phyloP scores from a whole-genome alignment of 2,113 vertebrate species.

The Oncorhynchus masou region DNA sequence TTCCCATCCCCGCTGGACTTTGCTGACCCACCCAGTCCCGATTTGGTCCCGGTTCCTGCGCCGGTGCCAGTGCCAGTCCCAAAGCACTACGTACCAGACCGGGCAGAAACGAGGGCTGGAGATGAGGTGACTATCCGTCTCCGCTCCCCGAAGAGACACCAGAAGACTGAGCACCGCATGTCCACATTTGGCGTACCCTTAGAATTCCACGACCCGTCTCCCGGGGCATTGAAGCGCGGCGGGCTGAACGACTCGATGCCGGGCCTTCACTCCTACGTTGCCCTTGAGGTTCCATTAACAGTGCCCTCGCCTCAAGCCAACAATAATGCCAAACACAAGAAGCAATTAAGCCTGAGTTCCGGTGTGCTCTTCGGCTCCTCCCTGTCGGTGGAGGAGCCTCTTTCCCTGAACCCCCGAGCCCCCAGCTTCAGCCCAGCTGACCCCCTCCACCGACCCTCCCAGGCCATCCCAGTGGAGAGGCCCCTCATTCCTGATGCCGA shows the following conservation, averaged over 20 bases:
- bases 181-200: slow-evolving; percentile 72
- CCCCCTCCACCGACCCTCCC: slow-evolving; percentile 28
- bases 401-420: slow-evolving; percentile 39
- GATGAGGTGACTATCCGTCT: slow-evolving; percentile 68
- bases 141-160: slow-evolving; percentile 33
- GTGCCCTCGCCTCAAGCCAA: neutral
- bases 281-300: neutral
- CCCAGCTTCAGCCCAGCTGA: slow-evolving; percentile 65
- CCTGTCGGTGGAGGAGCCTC: slow-evolving; percentile 23
- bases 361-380: slow-evolving; percentile 1
- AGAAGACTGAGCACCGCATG: slow-evolving; percentile 72
- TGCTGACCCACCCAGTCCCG: slow-evolving; percentile 27
- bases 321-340: slow-evolving; percentile 25
- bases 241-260: slow-evolving; percentile 22
- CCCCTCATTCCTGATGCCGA: slow-evolving; percentile 21
- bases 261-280: slow-evolving; percentile 9
- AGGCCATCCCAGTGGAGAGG: slow-evolving; percentile 60
- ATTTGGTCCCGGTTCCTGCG: neutral
- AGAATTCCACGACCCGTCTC: slow-evolving; percentile 52
- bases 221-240: neutral
- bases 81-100: slow-evolving; percentile 45
- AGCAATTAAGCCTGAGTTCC: slow-evolving; percentile 18
- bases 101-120: slow-evolving; percentile 29
- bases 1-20: slow-evolving; percentile 64
- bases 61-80: slow-evolving; percentile 17